Evolutionary conservation across 2,797 vertebrate species (phyloP), one percentile per base, ranked within the genome.

Genomic region (Etheostoma perlongum): DNA sequence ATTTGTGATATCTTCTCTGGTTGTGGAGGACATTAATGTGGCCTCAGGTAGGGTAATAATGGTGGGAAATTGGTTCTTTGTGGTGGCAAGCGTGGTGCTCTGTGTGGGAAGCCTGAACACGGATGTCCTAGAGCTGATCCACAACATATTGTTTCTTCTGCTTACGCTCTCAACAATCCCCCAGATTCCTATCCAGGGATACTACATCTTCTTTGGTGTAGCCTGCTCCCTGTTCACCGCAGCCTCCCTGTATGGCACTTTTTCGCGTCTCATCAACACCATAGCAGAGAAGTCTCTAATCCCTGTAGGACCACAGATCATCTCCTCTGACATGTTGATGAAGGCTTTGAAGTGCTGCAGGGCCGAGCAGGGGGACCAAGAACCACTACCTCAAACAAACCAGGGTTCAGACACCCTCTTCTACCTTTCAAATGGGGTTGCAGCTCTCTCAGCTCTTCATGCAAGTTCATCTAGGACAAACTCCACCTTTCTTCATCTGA

Each of bases 11-110:
- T 95, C 92, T 5, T 21, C 72, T 66, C 44, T 94, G 71, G 85
- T 91, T 0, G 72, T 67, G 48, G 63, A 55, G 47, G 16, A 42
- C 1, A 36, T 36, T 9, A 47, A 84, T 76, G 70, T 85, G 60
- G 60, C 51, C 6, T 79, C 81, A 58, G 92, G 84, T 66, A 94
- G 96, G 71, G 73, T 86, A 58, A 74, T 76, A 0, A 96, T 97
- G 96, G 91, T 96, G 2, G 97, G 96, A 2, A 81, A 95, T 19
- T 97, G 96, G 96, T 97, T 98, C 93, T 96, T 97, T 85, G 83
- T 97, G 80, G 85, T 86, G 13, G 85, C 89, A 0, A 93, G 95
- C 44, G 84, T 96, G 62, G 75, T 96, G 66, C 85, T 97, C 0
- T 95, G 95, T 0, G 18, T 96, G 33, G 78, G 95, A 82, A 95